These are phyloP conservation scores for Eupithecia pulchellata DNA, from an alignment of 2,888 invertebrate genomes.

Conservation along the genomic window DNA sequence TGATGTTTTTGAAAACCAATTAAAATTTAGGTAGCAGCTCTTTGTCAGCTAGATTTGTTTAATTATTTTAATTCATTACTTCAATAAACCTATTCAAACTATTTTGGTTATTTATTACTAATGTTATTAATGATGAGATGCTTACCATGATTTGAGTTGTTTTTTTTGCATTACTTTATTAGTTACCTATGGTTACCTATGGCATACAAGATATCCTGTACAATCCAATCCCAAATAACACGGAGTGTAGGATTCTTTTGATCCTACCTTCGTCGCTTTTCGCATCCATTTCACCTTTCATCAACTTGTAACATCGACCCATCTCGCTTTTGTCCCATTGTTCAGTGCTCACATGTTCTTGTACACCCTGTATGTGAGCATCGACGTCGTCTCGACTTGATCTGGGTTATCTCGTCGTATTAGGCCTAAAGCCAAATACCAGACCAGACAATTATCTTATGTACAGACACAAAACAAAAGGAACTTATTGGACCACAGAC, in stretches of 20 bases:
- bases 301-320: not conserved
- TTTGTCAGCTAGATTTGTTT: too few species aligned
- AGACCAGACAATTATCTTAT: constrained; percentile 59
- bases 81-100: too few species aligned
- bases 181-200: too few species aligned
- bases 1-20: too few species aligned
- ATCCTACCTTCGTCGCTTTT: not conserved
- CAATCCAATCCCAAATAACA: not conserved
- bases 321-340: not conserved
- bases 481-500: not conserved
- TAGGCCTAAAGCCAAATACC: constrained; percentile 65
- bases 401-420: constrained; percentile 51
- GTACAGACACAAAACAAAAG: not conserved
- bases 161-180: too few species aligned
- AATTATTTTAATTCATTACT: too few species aligned
- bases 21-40: too few species aligned
- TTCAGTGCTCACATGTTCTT: not conserved
- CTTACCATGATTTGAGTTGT: too few species aligned
- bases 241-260: not conserved
- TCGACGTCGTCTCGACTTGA: constrained; percentile 10
- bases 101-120: too few species aligned
- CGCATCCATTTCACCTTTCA: not conserved
- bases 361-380: constrained; percentile 2
- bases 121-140: too few species aligned
- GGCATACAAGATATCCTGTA: too few species aligned